Percentiles rank a stretch among this genome's conserved stretches.
These are phyloP conservation scores for Lamprologus ornatipinnis DNA, from an alignment of 2,113 vertebrate genomes.

Conservation along the genomic window DNA sequence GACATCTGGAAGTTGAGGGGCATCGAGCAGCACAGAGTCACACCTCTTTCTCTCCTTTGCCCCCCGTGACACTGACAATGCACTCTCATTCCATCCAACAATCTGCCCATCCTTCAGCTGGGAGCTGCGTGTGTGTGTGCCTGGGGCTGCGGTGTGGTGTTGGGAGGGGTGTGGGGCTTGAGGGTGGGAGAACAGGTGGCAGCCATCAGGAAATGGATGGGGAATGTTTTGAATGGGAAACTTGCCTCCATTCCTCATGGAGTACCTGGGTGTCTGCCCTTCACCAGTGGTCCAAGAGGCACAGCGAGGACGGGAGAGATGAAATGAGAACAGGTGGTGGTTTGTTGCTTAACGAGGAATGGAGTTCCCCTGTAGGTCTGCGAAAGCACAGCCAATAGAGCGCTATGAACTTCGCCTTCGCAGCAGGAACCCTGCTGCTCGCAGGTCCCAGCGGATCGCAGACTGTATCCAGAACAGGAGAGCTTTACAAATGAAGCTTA, in stretches of 20 bases:
- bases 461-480: not conserved
- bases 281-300: slow-evolving; percentile 54
- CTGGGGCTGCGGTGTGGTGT: not conserved
- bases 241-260: slow-evolving; percentile 59
- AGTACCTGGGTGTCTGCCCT: slow-evolving; percentile 64
- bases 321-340: slow-evolving; percentile 66
- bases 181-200: slow-evolving; percentile 65
- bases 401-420: not conserved
- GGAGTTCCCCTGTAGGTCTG: slow-evolving; percentile 42
- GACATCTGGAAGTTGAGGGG: slow-evolving; percentile 60
- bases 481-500: not conserved
- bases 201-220: slow-evolving; percentile 63
- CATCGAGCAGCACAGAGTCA: slow-evolving; percentile 29
- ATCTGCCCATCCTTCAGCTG: slow-evolving; percentile 39
- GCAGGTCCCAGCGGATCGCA: not conserved
- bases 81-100: slow-evolving; percentile 18
- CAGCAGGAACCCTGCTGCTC: not conserved
- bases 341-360: slow-evolving; percentile 47
- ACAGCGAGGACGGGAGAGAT: slow-evolving; percentile 46
- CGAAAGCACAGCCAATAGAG: not conserved
- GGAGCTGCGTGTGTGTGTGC: not conserved
- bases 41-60: slow-evolving; percentile 23
- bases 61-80: slow-evolving; percentile 48
- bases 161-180: not conserved
- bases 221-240: slow-evolving; percentile 62